Base-by-base conservation (phyloP, 1,140 invertebrate genomes). In the Hesperophylax magnus region DNA sequence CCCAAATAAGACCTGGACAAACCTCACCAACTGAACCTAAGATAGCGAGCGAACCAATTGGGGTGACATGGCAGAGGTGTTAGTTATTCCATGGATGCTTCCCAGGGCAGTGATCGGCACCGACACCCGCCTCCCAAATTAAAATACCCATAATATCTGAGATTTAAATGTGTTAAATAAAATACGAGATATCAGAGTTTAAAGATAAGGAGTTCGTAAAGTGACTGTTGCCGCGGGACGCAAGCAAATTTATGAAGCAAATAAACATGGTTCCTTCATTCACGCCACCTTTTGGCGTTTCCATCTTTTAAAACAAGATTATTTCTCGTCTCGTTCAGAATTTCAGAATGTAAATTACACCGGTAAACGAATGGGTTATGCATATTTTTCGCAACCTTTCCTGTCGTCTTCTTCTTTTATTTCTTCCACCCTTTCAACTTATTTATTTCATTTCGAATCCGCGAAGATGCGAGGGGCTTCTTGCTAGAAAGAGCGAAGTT, bases 251-350 rank as follows among this genome's bases (percentile, higher is more conserved):
- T 61, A 61, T 61, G 58, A 61, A 61, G 58, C 18, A 24, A 61
- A 61, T 61, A 61, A 61, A 61, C 58, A 18, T 14, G 39, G 39
- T 47, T 47, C 39, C 34, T 11, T 47, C 18, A 61, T 18, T 58
- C 39, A 47, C 39, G 39, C 39, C 39, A 47, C 39, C 39, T 47
- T 47, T 47, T 47, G n/a, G 56, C 56, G 18, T 24, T 61, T 20
- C n/a, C 58, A 61, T 24, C 58, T 61, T 18, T 61, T 61, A 61
- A 61, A 61, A 61, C 24, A 61, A 22, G 58, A 61, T 61, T 24
- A 61, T 61, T 61, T 20, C 58, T 24, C 58, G 24, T 22, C 58
- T 61, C 58, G 24, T 61, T 61, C 18, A 20, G 34, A 34, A 34
- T 34, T 34, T 34, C 34, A 34, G 58, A 20, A 61, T 61, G 58